Percentiles rank a stretch among this genome's conserved stretches.
phyloP scores from a whole-genome alignment of 2,113 vertebrate genomes.

The Corydoras sp. region DNA sequence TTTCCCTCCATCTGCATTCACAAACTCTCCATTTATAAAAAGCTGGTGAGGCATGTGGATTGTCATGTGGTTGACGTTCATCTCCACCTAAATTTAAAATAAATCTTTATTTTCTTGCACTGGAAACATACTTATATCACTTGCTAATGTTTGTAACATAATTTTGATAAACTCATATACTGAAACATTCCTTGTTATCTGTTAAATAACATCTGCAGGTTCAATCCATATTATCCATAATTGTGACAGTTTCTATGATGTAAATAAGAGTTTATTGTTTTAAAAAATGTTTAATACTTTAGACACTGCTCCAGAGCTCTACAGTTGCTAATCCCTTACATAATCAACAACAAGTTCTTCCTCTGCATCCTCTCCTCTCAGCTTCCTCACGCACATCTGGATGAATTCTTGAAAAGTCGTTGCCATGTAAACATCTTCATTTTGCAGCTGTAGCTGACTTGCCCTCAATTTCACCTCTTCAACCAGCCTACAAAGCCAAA shows the following conservation, averaged over 20 bases:
- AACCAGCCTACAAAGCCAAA: conserved; percentile 63
- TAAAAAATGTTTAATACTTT: not conserved
- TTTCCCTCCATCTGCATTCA: conserved; percentile 68
- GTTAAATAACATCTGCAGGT: too few species aligned
- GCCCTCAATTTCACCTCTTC: conserved; percentile 78
- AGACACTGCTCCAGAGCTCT: not conserved
- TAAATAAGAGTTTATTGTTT: too few species aligned
- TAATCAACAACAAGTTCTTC: conserved; percentile 68
- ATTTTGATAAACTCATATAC: too few species aligned
- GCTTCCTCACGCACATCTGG: conserved; percentile 75
- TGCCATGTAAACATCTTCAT: conserved; percentile 84
- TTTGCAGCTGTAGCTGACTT: conserved; percentile 70
- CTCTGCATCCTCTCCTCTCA: conserved; percentile 69
- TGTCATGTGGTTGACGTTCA: conserved; percentile 67
- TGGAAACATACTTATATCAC: too few species aligned
- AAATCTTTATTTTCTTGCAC: too few species aligned
- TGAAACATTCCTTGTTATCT: too few species aligned
- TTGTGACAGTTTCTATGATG: too few species aligned
- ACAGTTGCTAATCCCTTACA: conserved; percentile 49
- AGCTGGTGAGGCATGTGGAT: conserved; percentile 72
- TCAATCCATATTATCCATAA: too few species aligned
- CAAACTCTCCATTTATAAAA: conserved; percentile 74
- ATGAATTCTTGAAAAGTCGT: conserved; percentile 79
- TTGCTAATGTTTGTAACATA: too few species aligned
- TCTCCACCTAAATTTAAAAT: conserved; percentile 60